phyloP scores from a whole-genome alignment of 2,797 vertebrate genomes.

The Rousettus madagascariensis region DNA sequence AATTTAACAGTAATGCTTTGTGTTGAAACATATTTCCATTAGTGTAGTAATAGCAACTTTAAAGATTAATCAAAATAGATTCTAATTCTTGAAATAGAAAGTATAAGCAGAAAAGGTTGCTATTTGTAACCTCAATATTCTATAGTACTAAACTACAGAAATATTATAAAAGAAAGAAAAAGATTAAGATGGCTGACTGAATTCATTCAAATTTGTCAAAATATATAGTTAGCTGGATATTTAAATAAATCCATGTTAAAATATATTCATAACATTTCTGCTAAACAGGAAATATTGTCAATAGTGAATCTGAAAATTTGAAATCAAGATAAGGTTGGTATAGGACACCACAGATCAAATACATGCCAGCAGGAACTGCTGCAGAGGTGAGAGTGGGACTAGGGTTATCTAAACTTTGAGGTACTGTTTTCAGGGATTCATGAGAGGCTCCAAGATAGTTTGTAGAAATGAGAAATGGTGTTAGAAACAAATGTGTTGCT shows the following conservation, averaged over 20 bases:
- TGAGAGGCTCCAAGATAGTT: background rate
- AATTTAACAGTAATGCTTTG: slow-evolving; percentile 34
- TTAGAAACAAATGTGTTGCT: background rate
- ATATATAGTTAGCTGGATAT: background rate
- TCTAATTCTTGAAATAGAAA: background rate
- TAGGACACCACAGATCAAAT: background rate
- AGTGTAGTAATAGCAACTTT: slow-evolving; percentile 22
- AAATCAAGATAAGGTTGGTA: background rate
- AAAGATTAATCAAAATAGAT: slow-evolving; percentile 66
- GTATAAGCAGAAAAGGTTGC: background rate
- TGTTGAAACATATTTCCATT: background rate
- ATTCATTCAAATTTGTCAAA: background rate
- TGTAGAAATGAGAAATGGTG: background rate
- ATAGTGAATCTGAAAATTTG: background rate
- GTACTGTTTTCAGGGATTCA: background rate
- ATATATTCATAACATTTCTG: background rate
- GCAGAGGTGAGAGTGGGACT: background rate
- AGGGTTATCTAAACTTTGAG: background rate
- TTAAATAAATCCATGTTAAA: background rate
- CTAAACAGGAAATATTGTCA: background rate
- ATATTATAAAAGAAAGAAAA: background rate
- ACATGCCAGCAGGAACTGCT: rapidly evolving
- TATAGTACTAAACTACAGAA: background rate
- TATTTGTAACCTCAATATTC: slow-evolving; percentile 15
- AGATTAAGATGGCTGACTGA: background rate